Evolutionary conservation across 2,888 invertebrate species (phyloP).

Genomic region (Acanthococcus lagerstroemiae): DNA sequence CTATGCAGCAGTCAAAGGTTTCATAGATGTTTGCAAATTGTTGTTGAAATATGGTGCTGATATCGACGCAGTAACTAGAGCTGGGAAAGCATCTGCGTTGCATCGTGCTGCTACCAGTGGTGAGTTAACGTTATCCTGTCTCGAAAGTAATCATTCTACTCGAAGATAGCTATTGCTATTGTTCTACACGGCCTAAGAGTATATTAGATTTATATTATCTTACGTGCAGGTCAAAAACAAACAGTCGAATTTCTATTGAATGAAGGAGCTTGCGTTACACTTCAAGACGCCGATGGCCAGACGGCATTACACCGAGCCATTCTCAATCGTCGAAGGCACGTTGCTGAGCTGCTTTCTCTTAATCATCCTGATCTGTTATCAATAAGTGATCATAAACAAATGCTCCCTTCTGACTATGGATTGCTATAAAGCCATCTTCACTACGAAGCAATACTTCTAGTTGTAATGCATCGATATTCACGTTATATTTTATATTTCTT

Average conservation of each 20-base stretch:
- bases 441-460: too few species aligned
- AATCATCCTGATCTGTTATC: constrained; percentile 3
- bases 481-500: too few species aligned
- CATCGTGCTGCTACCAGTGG: constrained; percentile 45
- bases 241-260: constrained; percentile 35
- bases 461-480: too few species aligned
- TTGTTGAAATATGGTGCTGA: constrained; percentile 60
- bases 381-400: constrained; percentile 6
- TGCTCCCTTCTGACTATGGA: constrained; percentile 8
- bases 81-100: constrained; percentile 66
- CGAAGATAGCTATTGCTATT: background rate
- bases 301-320: constrained; percentile 26
- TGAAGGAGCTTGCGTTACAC: constrained; percentile 9
- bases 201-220: background rate
- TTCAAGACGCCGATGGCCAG: constrained; percentile 26
- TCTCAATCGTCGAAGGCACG: constrained; percentile 4
- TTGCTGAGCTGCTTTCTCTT: constrained; percentile 13
- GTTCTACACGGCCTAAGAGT: background rate
- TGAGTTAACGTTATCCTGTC: constrained; percentile 33
- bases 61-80: constrained; percentile 62
- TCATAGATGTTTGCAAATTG: constrained; percentile 56
- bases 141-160: background rate
- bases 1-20: constrained; percentile 76
- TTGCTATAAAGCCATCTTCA: too few species aligned
- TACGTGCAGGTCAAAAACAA: constrained; percentile 6